Conservation (phyloP, 2,113 vertebrate genomes). For the Cyrtonyx montezumae region DNA sequence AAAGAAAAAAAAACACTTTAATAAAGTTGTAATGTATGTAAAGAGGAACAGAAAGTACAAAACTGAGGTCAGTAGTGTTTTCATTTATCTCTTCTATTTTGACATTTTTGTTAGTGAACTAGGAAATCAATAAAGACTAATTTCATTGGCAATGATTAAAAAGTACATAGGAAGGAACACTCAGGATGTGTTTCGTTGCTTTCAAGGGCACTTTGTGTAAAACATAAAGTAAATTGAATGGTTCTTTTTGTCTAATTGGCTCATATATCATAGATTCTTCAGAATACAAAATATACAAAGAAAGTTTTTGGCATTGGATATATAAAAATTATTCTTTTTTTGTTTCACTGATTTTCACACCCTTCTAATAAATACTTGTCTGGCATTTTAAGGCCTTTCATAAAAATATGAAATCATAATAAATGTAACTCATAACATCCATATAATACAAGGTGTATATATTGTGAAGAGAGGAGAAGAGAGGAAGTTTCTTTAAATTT, state of each 20-base stretch:
- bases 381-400: background rate
- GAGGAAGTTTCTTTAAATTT: background rate
- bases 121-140: slow-evolving; percentile 67
- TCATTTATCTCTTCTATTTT: slow-evolving; percentile 65
- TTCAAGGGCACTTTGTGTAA: slow-evolving; percentile 67
- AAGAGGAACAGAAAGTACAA: slow-evolving; percentile 44
- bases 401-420: background rate
- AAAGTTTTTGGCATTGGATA: background rate
- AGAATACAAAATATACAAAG: background rate
- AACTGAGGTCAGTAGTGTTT: slow-evolving; percentile 49
- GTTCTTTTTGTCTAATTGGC: slow-evolving; percentile 43
- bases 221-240: slow-evolving; percentile 50
- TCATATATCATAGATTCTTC: slow-evolving; percentile 39
- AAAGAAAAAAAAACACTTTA: background rate
- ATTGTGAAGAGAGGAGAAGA: background rate
- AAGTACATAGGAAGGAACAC: slow-evolving; percentile 38
- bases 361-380: background rate
- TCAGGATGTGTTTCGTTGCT: slow-evolving; percentile 22
- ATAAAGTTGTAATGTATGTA: slow-evolving; percentile 12
- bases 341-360: slow-evolving; percentile 25
- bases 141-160: slow-evolving; percentile 65
- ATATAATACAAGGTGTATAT: background rate
- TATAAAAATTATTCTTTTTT: background rate
- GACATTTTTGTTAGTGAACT: slow-evolving; percentile 65
- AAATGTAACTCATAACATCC: slow-evolving; percentile 19